Percentiles rank a stretch among this genome's conserved stretches.
Conservation (phyloP, 2,113 vertebrate species). For the Caranx melampygus region DNA sequence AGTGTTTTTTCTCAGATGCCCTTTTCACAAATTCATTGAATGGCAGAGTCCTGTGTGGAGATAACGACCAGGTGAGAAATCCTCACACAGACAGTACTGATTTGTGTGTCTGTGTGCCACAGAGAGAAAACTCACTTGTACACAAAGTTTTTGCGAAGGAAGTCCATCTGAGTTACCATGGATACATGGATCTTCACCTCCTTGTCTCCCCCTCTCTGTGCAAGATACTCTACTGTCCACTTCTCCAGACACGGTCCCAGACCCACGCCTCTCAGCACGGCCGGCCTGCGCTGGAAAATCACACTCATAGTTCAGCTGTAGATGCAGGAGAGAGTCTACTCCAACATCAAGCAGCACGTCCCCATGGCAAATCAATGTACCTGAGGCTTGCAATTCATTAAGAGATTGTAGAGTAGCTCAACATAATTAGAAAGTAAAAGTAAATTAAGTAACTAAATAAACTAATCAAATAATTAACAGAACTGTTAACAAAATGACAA, state of each 20-base stretch:
- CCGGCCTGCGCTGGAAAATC: constrained; percentile 87
- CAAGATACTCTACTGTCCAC: constrained; percentile 91
- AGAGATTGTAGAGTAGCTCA: no score
- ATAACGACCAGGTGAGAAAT: neutral
- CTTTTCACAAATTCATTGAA: constrained; percentile 91
- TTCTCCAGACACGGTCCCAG: constrained; percentile 89
- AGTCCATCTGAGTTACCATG: constrained; percentile 91
- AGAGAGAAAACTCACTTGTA: constrained; percentile 86
- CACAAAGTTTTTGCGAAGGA: constrained; percentile 95
- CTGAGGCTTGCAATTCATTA: no score
- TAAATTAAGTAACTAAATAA: no score
- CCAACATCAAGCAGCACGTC: neutral
- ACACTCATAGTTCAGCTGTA: neutral
- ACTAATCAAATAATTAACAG: no score
- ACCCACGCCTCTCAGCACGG: constrained; percentile 87
- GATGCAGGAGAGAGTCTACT: neutral
- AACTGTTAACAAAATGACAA: no score
- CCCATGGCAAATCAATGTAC: no score
- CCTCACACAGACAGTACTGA: neutral
- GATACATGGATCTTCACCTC: constrained; percentile 95
- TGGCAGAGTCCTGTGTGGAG: constrained; percentile 88
- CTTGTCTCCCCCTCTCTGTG: constrained; percentile 80
- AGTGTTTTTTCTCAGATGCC: constrained; percentile 90
- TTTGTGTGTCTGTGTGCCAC: neutral
- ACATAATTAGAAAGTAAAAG: no score